Evolutionary conservation across 2,797 vertebrate species (phyloP), one percentile per base, ranked within the genome.

Genomic region (Artibeus lituratus): DNA sequence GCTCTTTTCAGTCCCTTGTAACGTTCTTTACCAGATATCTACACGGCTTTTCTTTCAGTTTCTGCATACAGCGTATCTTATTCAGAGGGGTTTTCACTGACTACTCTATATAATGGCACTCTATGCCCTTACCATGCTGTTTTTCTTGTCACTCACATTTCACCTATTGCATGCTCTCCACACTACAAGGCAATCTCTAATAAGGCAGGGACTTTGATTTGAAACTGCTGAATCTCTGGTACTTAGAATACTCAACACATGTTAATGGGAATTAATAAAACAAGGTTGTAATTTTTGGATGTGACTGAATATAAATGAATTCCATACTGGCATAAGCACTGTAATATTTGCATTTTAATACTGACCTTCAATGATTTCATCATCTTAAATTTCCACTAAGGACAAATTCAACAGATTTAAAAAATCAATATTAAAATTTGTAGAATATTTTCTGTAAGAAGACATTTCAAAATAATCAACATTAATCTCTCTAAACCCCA

Each of bases 181-280:
- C 12, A 57, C 39, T 55, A 86, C 39, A 87, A 87, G 51, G 65
- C 62, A 2, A 80, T 80, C 49, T 67, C 83, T 5, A 87, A 47
- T 53, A 80, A 49, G 26, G 15, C 24, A 80, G 16, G 26, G 22
- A 15, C 8, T 93, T 90, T 89, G 37, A 39, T 85, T 39, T 91
- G 62, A 44, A 44, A 55, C 24, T 76, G 29, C 32, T 81, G 44
- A 82, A 57, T 35, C 3, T 44, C 37, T 62, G 44, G 69, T 92
- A 72, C 53, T 76, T 81, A 85, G 14, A 73, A 83, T 65, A n/a
- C 24, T 18, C 59, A 87, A 24, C 15, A 91, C 1, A 37, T 47
- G 87, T 87, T 88, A 85, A 91, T 53, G 15, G 11, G 24, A 85
- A 95, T 44, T 59, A 94, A 62, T 87, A 22, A 93, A 91, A 84